Evolutionary conservation across 2,888 invertebrate genomes (phyloP), one percentile per base, ranked within the genome.

Genomic region (Coenonympha glycerion): DNA sequence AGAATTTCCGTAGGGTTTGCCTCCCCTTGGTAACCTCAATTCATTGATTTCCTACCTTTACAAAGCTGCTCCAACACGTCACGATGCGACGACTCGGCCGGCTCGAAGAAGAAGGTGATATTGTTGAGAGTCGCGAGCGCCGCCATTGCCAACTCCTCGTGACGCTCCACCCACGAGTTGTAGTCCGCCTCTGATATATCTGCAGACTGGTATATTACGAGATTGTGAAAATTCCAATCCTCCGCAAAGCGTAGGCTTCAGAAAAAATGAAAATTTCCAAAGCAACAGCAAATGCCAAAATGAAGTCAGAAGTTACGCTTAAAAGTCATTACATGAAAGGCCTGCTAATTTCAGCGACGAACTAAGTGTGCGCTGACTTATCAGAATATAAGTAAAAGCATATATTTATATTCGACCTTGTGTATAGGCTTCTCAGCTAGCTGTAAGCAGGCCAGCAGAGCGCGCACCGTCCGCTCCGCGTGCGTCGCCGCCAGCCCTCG

Each of bases 41-140:
- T 6, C 6, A n/a, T n/a, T 9, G 8, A n/a, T 1, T 15, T 37
- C 24, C 21, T 59, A 84, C 84, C 77, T 73, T 68, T 72, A 56
- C 95, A 89, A 2, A 95, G 92, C 41, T 93, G 81, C 68, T 95
- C 95, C 1, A 95, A 92, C 47, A 92, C 86, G 16, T 93, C 91
- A 52, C 94, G 85, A 47, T 92, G 90, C 0, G 92, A 37, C 8
- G 66, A 70, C 6, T 63, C 77, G 47, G 63, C 79, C 41, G 62
- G 73, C 31, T 85, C 88, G 46, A 91, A 88, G 73, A 93, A 94
- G 76, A 92, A 96, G 2, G 95, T 94, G 47, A 96, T 84, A 76
- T 96, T 96, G 76, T 95, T 96, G 54, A 96, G 86, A 0, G 95
- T 93, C 6, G 94, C 94, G 37, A 95, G 79, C 9, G 93, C 91